phyloP scores from a whole-genome alignment of 2,888 invertebrate genomes.

The Drosophila siamana region DNA sequence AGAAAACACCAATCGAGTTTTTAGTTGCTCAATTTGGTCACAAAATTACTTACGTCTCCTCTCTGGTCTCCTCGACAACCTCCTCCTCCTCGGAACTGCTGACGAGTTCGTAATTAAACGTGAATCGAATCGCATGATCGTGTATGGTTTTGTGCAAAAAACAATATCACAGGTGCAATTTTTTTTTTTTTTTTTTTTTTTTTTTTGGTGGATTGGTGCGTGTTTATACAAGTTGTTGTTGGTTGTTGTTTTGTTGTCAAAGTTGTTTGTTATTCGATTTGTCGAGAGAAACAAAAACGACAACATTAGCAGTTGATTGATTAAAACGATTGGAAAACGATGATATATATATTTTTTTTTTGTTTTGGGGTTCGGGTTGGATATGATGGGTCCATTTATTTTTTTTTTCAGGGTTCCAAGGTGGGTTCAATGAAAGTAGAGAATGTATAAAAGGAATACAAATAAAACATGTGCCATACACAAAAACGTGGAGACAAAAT shows the following conservation, averaged over 20 bases:
- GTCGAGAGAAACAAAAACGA: constrained; percentile 65
- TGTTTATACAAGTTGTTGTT: constrained; percentile 41
- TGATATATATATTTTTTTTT: too few species aligned
- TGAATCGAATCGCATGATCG: constrained; percentile 20
- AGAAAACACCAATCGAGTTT: constrained; percentile 67
- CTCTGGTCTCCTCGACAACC: constrained; percentile 85
- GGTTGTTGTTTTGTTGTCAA: constrained; percentile 30
- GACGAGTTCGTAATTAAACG: constrained; percentile 76
- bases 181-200: constrained; percentile 29
- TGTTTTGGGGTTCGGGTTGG: constrained; percentile 2
- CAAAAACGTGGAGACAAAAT: constrained; percentile 23
- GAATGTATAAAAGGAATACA: constrained; percentile 65
- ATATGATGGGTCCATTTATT: constrained; percentile 10
- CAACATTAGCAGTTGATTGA: constrained; percentile 71
- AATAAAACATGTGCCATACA: constrained; percentile 67
- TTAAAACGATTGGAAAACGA: constrained; percentile 39
- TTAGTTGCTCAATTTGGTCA: constrained; percentile 57
- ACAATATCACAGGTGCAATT: constrained; percentile 57
- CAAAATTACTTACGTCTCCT: constrained; percentile 85
- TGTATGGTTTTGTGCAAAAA: constrained; percentile 61
- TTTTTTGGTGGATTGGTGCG: constrained; percentile 37
- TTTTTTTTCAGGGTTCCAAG: constrained; percentile 11
- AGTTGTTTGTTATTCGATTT: constrained; percentile 29
- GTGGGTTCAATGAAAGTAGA: constrained; percentile 55
- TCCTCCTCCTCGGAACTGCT: constrained; percentile 86